Percentiles rank a stretch among this genome's conserved stretches.
Evolutionary conservation across 2,113 vertebrate species (phyloP).

Genomic region (Chaetops frenatus): DNA sequence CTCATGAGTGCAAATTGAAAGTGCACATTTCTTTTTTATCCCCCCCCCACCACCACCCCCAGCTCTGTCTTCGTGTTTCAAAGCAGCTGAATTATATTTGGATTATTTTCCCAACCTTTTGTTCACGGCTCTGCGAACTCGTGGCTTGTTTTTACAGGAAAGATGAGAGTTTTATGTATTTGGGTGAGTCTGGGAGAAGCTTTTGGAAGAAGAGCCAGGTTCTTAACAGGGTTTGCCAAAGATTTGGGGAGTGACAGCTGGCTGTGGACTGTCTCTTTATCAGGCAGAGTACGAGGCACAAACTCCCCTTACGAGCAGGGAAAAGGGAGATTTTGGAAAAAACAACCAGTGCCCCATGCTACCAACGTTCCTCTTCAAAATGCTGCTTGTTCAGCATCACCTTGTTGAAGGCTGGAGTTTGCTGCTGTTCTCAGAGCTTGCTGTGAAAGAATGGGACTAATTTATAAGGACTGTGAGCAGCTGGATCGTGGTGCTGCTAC

Average conservation of each 20-base stretch:
- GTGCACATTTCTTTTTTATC: not conserved
- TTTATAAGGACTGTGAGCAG: not conserved
- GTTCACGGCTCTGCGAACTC: not conserved
- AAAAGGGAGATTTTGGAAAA: not conserved
- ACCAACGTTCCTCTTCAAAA: not conserved
- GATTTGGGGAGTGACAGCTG: not conserved
- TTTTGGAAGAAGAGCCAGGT: not conserved
- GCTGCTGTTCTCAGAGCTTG: not conserved
- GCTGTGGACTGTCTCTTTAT: not conserved
- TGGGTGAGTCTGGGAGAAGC: not conserved
- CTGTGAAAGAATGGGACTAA: not conserved
- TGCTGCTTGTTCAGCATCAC: not conserved
- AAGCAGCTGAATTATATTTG: not conserved
- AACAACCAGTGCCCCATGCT: rapidly evolving
- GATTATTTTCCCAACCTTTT: conserved; percentile 19
- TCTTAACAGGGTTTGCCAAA: not conserved
- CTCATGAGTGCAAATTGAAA: not conserved
- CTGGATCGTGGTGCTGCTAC: not conserved
- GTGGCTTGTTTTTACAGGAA: not conserved
- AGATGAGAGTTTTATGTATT: not conserved
- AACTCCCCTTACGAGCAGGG: not conserved
- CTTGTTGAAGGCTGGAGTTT: not conserved
- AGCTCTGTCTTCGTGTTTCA: not conserved
- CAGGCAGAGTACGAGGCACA: not conserved
- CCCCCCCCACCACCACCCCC: no score